Conservation (phyloP, 2,113 vertebrate genomes). For the Alouatta palliata region DNA sequence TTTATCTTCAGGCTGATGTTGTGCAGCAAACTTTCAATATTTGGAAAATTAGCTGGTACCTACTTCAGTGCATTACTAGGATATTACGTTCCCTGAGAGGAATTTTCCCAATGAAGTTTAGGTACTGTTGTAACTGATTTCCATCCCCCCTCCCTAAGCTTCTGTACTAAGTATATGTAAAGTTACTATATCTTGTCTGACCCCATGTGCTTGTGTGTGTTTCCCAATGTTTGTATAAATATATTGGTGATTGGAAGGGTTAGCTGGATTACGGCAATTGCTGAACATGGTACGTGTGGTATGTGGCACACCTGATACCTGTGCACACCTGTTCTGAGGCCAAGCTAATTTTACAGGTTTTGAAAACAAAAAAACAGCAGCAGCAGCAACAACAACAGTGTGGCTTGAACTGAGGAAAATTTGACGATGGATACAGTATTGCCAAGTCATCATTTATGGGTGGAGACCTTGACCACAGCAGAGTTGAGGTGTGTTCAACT, state of each 20-base stretch:
- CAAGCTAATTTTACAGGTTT: not conserved
- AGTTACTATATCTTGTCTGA: slow-evolving; percentile 31
- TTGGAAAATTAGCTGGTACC: slow-evolving; percentile 65
- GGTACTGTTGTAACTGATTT: slow-evolving; percentile 66
- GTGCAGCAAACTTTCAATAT: slow-evolving; percentile 57
- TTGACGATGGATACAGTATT: not conserved
- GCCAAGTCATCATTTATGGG: not conserved
- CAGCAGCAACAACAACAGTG: not conserved
- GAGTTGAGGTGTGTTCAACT: slow-evolving; percentile 18
- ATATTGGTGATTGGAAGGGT: not conserved
- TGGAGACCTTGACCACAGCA: not conserved
- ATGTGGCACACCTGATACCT: not conserved
- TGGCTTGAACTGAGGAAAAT: not conserved
- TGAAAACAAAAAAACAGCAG: not conserved
- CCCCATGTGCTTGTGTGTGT: not conserved
- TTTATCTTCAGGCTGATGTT: slow-evolving; percentile 64
- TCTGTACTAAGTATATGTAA: slow-evolving; percentile 59
- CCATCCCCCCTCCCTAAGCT: not conserved
- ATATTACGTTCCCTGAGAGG: slow-evolving; percentile 8
- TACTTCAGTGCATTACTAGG: slow-evolving; percentile 15
- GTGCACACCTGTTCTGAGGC: not conserved
- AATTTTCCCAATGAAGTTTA: slow-evolving; percentile 52
- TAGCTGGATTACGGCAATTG: not conserved
- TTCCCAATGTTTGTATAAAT: not conserved
- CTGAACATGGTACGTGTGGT: not conserved